Evolutionary conservation across 1,140 invertebrate species (phyloP), one percentile per base, ranked within the genome.

Genomic region (Wiebesia pumilae): DNA sequence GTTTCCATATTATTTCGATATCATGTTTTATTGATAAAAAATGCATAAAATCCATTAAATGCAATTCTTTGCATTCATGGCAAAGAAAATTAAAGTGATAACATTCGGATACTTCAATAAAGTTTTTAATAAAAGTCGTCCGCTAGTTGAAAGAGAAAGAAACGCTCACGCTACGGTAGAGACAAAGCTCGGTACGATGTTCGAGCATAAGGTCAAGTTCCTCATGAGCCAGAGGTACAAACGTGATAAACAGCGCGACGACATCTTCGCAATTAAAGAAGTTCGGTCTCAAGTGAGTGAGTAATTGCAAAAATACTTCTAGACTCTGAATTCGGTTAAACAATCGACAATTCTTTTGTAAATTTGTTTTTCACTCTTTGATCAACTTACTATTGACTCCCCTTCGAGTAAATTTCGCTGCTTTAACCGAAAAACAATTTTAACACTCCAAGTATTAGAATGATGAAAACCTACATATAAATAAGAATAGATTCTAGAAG

Each of bases 171-270:
- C 24, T 14, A 12, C 0, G 40, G 0, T 3, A 43, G 35, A 73
- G 16, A 10, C 33, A 73, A 27, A 38, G 38, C 35, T 43, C 24
- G 1, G 27, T 27, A 24, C 24, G 40, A 75, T 71, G 24, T 43
- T 7, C 71, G 71, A 43, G 71, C 21, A 7, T 75, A 75, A 75
- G 71, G 71, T 75, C 71, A 75, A 75, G 33, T 75, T 43, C 16
- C 40, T 3, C 24, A 75, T n/a, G 71, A 9, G 27, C 38, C 14
- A 38, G n/a, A 27, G 71, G 40, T 38, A n/a, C 4, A 75, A 24
- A 75, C 2, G 9, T 43, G 38, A 24, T 75, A 75, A 38, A 75
- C 71, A 75, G 71, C 38, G 43, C 71, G 71, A 75, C 71, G 71
- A 75, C 71, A 75, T 43, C 24, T 12, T 43, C 71, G 40, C n/a